Conservation (phyloP, 2,888 invertebrate species). For the Isoperla grammatica region DNA sequence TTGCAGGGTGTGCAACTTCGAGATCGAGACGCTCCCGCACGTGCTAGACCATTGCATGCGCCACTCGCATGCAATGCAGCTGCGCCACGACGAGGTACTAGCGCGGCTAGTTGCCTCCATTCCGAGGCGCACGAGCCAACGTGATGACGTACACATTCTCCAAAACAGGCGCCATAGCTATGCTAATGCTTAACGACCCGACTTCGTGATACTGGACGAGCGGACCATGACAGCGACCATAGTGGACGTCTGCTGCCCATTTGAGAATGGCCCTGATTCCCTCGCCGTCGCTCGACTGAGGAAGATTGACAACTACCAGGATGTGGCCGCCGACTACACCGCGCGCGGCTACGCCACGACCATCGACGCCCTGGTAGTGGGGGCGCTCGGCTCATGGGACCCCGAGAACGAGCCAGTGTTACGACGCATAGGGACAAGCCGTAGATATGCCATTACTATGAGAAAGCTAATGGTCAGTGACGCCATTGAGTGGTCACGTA, state of each 20-base stretch:
- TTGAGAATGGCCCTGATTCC: conserved; percentile 36
- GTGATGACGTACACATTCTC: too few relatives aligned
- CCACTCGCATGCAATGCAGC: conserved; percentile 36
- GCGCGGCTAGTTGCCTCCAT: background rate
- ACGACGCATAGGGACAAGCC: conserved; percentile 22
- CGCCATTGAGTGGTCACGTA: conserved; percentile 36
- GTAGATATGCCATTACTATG: conserved; percentile 33
- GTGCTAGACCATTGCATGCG: conserved; percentile 39
- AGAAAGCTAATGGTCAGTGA: conserved; percentile 36
- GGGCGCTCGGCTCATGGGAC: conserved; percentile 38
- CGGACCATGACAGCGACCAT: conserved; percentile 30
- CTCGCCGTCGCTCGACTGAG: conserved; percentile 32
- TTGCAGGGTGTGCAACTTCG: conserved; percentile 36
- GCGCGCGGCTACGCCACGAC: conserved; percentile 13
- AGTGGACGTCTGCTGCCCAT: conserved; percentile 37
- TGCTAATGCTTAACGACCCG: too few relatives aligned
- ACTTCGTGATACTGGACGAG: conserved; percentile 29
- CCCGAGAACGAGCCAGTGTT: conserved; percentile 34
- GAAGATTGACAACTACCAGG: conserved; percentile 34
- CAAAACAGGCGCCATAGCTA: too few relatives aligned
- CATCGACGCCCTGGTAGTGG: conserved; percentile 35
- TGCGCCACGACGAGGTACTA: conserved; percentile 25
- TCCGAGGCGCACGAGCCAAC: background rate
- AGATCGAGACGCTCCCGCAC: conserved; percentile 39
- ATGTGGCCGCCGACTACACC: background rate